These are phyloP conservation scores for Propithecus coquereli DNA, from an alignment of 2,113 vertebrate genomes.

Conservation along the genomic window DNA sequence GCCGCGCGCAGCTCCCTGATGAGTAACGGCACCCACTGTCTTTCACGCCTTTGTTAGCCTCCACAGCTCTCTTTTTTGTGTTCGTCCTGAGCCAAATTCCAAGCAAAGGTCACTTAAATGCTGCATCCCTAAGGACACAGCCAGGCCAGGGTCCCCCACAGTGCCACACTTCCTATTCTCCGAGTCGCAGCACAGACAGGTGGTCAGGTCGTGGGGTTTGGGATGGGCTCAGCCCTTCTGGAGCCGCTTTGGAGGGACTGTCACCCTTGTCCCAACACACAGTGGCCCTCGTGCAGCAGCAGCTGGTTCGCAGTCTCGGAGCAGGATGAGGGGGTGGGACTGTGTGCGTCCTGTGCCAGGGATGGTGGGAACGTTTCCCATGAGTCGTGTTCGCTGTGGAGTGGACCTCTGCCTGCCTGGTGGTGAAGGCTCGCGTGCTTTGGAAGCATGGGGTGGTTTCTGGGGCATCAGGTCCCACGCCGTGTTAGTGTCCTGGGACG, in stretches of 20 bases:
- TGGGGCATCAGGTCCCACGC: background rate
- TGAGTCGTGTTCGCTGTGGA: background rate
- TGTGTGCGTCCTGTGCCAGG: background rate
- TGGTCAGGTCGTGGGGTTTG: background rate
- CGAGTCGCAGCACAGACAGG: background rate
- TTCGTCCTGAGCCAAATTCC: background rate
- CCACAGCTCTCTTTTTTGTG: background rate
- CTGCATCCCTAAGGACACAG: background rate
- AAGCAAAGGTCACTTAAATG: background rate
- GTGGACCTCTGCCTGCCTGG: background rate
- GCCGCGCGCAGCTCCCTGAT: background rate
- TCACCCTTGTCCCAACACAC: background rate
- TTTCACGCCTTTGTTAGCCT: background rate
- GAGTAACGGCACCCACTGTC: background rate
- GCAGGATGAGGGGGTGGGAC: background rate
- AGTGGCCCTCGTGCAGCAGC: background rate
- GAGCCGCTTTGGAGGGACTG: background rate
- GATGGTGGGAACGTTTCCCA: background rate
- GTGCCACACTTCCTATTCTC: background rate
- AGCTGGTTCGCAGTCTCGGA: background rate
- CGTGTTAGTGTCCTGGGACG: background rate
- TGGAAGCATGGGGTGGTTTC: background rate
- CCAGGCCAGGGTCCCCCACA: accelerated
- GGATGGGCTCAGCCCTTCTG: background rate
- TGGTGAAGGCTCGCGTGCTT: background rate